Conservation (phyloP, 2,888 invertebrate genomes). For the Antheraea assamensis region DNA sequence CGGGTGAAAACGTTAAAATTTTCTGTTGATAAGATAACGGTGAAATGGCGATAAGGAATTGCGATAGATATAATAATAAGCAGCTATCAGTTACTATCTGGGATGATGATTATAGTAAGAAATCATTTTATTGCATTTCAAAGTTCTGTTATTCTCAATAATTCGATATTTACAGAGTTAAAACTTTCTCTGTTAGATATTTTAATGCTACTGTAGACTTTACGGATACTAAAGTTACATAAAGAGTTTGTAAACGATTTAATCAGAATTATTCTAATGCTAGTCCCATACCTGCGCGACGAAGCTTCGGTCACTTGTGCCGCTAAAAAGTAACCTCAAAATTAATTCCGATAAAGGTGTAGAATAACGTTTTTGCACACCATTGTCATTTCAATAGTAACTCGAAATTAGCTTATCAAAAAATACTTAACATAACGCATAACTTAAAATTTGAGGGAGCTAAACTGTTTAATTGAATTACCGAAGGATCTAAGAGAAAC, state of each 20-base stretch:
- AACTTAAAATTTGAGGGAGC: no score
- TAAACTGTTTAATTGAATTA: no score
- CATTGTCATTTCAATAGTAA: no score
- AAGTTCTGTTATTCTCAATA: background rate
- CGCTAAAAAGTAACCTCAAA: no score
- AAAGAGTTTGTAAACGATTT: background rate
- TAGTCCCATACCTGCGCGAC: no score
- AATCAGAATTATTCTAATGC: background rate
- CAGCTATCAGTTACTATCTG: slow-evolving; percentile 21
- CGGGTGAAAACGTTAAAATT: slow-evolving; percentile 60
- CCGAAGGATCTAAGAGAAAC: no score
- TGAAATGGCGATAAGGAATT: slow-evolving; percentile 62
- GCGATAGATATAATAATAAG: slow-evolving; percentile 25
- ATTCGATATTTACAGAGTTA: background rate
- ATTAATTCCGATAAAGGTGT: no score
- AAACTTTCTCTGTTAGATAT: background rate
- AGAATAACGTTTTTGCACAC: no score
- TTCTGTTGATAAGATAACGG: slow-evolving; percentile 66
- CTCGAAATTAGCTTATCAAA: no score
- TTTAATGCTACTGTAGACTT: background rate
- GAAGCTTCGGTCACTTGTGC: no score
- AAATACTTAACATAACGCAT: no score
- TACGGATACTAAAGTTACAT: background rate
- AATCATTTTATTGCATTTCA: background rate
- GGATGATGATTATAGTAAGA: background rate